Base-by-base conservation (phyloP, 1,140 invertebrate genomes). In the Euglossa dilemma region DNA sequence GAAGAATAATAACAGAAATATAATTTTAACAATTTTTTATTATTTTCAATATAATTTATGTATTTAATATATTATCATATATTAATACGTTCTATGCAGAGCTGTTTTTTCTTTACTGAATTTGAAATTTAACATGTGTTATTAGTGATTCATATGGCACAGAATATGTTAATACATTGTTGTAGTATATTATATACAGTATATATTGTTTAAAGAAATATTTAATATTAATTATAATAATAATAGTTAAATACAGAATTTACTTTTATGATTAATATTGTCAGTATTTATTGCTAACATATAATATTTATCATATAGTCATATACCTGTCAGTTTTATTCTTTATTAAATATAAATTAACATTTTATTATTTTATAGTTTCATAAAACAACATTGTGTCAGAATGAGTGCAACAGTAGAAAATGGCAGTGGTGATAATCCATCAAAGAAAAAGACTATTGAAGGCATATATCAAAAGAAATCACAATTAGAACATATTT, bases 381-480 rank as follows among this genome's bases (percentile, higher is more conserved):
- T 67, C 11, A 52, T 57, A 72, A 80, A 43, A 6, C 57, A 2
- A 66, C 16, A 18, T 25, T 36, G 0, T 28, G 12, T 25, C 28
- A 96, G 94, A 91, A 95, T 96, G 95, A 95, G 93, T 89, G 91
- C 90, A 77, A 89, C 92, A 23, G 91, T 93, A 45, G 94, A 94
- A 84, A 95, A 95, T 91, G 95, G 95, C 64, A 93, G 91, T 20
- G 92, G 83, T 84, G 81, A 91, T 90, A n/a, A 84, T 75, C 50
- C 3, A 28, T 1, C 79, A 11, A 94, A 95, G 76, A 95, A 95
- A 66, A 92, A 94, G 50, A 95, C 97, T 5, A 98, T 99, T 85
- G 99, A 99, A 92, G 97, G 98, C 88, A 99, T 99, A 89, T 99
- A 99, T 93, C 99, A 99, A 94, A 99, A 99, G 94, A 99, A 99